Evolutionary conservation across 2,888 invertebrate genomes (phyloP).

Genomic region (Rhagonycha fulva): DNA sequence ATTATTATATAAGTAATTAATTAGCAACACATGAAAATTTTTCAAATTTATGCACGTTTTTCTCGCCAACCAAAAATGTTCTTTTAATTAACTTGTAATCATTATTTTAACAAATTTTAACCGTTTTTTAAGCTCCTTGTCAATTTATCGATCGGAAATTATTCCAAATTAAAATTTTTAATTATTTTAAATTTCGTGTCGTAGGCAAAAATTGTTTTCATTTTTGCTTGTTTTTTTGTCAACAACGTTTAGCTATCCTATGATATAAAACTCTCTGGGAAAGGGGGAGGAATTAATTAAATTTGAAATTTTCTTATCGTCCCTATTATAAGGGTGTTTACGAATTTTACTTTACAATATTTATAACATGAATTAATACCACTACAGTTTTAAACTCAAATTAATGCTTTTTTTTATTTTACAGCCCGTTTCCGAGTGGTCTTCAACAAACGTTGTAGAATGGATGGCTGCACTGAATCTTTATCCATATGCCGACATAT

Average conservation of each 20-base stretch:
- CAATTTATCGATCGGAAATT: neutral
- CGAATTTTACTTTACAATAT: neutral
- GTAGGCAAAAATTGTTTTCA: neutral
- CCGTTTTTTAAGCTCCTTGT: neutral
- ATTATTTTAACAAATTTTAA: neutral
- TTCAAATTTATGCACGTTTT: neutral
- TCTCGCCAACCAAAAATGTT: neutral
- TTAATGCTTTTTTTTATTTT: neutral
- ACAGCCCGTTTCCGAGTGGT: slow-evolving; percentile 73
- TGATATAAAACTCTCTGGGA: neutral
- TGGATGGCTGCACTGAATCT: slow-evolving; percentile 78
- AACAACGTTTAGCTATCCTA: neutral
- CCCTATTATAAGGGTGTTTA: neutral
- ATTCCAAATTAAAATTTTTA: neutral
- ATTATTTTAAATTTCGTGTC: neutral
- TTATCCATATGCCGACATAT: slow-evolving; percentile 71
- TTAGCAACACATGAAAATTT: neutral
- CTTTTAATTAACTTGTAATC: neutral
- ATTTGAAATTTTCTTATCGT: neutral
- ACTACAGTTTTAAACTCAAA: neutral
- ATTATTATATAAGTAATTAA: neutral
- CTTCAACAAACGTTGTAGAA: slow-evolving; percentile 70
- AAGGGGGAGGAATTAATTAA: neutral
- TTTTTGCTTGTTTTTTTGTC: neutral
- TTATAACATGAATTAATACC: neutral